Percentiles rank a stretch among this genome's conserved stretches.
Evolutionary conservation across 1,140 invertebrate genomes (phyloP).

Genomic region (Limonius californicus): DNA sequence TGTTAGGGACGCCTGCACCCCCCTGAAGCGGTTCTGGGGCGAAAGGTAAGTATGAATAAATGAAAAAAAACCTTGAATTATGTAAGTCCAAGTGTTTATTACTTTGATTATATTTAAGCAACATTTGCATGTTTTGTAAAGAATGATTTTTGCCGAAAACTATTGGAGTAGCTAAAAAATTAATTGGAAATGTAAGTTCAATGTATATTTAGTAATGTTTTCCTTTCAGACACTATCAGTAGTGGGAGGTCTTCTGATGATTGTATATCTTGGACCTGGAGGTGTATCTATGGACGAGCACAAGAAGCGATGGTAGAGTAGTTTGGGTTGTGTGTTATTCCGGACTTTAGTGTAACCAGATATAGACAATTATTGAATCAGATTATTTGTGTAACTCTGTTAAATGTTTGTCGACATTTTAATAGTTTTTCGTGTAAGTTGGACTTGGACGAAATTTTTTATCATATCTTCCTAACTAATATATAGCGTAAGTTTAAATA

Average conservation of each 20-base stretch:
- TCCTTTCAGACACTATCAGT: constrained; percentile 91
- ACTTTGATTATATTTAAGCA: too few relatives aligned
- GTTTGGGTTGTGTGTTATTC: constrained; percentile 10
- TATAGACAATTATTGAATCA: not conserved
- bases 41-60: too few relatives aligned
- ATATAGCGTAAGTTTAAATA: not conserved
- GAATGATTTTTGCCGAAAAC: too few relatives aligned
- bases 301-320: constrained; percentile 95
- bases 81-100: too few relatives aligned
- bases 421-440: not conserved
- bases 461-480: constrained; percentile 1
- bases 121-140: too few relatives aligned
- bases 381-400: not conserved
- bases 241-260: constrained; percentile 97
- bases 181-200: not conserved
- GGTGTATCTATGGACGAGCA: constrained; percentile 99
- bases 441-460: not conserved
- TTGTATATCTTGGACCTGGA: constrained; percentile 96
- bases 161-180: too few relatives aligned
- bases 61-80: too few relatives aligned
- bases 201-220: not conserved
- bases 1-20: too few relatives aligned
- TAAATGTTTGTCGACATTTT: not conserved
- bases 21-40: too few relatives aligned
- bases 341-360: not conserved